These are phyloP conservation scores for Dinomys branickii DNA, from an alignment of 2,113 vertebrate species.

Conservation along the genomic window DNA sequence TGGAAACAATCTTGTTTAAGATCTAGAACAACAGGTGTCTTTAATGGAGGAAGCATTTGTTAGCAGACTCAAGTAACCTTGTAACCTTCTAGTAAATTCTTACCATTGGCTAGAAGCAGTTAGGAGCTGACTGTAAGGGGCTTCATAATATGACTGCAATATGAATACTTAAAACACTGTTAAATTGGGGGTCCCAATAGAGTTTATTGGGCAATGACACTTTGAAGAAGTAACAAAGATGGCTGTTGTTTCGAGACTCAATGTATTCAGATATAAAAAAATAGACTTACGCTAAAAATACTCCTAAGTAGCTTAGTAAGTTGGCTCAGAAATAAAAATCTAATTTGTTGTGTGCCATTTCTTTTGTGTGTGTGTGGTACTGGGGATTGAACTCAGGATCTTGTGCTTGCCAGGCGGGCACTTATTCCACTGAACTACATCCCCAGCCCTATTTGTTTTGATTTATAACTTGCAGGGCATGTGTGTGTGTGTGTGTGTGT, in stretches of 20 bases:
- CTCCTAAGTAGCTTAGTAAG: not conserved
- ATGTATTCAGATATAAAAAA: not conserved
- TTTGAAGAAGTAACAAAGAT: not conserved
- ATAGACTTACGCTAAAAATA: not conserved
- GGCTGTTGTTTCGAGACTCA: not conserved
- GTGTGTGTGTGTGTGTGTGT: too few species aligned
- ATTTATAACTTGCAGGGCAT: not conserved
- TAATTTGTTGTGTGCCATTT: not conserved
- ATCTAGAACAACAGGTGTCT: not conserved
- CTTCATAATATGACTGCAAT: not conserved
- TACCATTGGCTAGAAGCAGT: not conserved
- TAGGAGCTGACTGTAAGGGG: not conserved
- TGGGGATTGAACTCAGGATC: too few species aligned
- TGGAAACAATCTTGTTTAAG: not conserved
- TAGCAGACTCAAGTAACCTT: not conserved
- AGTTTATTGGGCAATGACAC: not conserved
- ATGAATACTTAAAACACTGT: not conserved
- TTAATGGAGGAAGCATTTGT: not conserved
- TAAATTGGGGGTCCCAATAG: not conserved
- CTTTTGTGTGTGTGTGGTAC: too few species aligned
- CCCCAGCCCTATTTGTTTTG: too few species aligned
- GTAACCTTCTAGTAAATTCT: not conserved
- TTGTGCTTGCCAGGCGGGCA: too few species aligned
- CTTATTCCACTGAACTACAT: too few species aligned
- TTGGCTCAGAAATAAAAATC: not conserved